A percentile compares a stretch with the other conserved stretches of the same genome.
These are phyloP conservation scores for Petrocephalus microphthalmus DNA, from an alignment of 2,113 vertebrate genomes.

Conservation along the genomic window DNA sequence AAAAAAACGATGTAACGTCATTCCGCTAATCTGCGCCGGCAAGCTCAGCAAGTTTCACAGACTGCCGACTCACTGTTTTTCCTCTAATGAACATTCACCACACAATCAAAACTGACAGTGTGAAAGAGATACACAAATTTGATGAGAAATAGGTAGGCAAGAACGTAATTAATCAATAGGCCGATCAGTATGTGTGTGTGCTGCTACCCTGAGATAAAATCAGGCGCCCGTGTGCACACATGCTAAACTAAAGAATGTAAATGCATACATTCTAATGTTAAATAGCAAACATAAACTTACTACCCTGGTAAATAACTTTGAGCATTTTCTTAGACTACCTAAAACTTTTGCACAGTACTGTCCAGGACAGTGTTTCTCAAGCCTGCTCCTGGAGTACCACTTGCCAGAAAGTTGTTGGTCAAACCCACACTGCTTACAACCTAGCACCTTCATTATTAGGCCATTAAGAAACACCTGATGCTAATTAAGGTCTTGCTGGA, in stretches of 20 bases:
- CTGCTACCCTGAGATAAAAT: too few species aligned
- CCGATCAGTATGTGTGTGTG: background rate
- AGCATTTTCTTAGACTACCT: background rate
- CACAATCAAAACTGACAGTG: background rate
- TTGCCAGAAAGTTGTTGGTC: too few species aligned
- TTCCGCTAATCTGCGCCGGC: background rate
- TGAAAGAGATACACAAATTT: background rate
- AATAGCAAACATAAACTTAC: background rate
- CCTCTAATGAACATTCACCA: background rate
- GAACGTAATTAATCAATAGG: background rate
- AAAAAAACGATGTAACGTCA: background rate
- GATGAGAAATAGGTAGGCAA: background rate
- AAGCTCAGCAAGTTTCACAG: background rate
- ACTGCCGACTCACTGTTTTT: background rate
- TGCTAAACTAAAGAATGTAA: too few species aligned
- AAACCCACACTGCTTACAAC: too few species aligned
- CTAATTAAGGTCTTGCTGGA: too few species aligned
- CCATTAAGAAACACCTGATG: too few species aligned
- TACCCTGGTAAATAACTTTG: background rate
- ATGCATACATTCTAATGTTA: background rate
- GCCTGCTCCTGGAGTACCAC: too few species aligned
- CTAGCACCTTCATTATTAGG: too few species aligned
- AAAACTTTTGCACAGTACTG: background rate
- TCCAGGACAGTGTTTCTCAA: background rate
- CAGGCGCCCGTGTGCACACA: too few species aligned